Evolutionary conservation across 2,797 vertebrate species (phyloP).

Genomic region (Spheniscus humboldti): DNA sequence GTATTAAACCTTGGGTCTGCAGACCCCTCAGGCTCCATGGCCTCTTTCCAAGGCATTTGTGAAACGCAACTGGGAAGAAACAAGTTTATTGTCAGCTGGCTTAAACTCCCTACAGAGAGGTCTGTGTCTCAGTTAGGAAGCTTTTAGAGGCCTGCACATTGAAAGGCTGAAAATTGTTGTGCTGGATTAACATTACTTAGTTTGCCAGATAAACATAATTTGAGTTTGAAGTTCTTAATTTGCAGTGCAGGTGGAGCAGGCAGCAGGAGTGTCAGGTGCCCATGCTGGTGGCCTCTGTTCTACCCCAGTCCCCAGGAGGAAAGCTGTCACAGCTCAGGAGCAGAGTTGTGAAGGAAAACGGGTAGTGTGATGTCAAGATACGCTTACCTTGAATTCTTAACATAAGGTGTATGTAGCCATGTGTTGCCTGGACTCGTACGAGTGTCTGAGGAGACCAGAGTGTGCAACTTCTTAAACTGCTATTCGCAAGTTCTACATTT

Average conservation of each 20-base stretch:
- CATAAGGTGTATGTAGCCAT: rapidly evolving
- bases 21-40: not conserved
- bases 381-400: not conserved
- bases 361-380: not conserved
- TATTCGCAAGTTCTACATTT: rapidly evolving
- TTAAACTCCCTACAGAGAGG: not conserved
- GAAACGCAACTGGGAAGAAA: not conserved
- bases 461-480: not conserved
- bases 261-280: not conserved
- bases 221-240: not conserved
- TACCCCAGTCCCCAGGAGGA: not conserved
- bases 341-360: not conserved
- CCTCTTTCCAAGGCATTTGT: not conserved
- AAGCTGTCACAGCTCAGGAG: not conserved
- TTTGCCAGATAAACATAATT: not conserved
- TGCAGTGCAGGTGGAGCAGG: not conserved
- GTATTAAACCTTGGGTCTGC: not conserved
- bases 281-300: not conserved
- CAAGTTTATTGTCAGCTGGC: not conserved
- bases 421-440: rapidly evolving
- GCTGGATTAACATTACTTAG: not conserved
- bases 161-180: not conserved
- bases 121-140: not conserved
- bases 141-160: not conserved
- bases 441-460: not conserved